Evolutionary conservation across 2,797 vertebrate species (phyloP).

Genomic region (Betta splendens): DNA sequence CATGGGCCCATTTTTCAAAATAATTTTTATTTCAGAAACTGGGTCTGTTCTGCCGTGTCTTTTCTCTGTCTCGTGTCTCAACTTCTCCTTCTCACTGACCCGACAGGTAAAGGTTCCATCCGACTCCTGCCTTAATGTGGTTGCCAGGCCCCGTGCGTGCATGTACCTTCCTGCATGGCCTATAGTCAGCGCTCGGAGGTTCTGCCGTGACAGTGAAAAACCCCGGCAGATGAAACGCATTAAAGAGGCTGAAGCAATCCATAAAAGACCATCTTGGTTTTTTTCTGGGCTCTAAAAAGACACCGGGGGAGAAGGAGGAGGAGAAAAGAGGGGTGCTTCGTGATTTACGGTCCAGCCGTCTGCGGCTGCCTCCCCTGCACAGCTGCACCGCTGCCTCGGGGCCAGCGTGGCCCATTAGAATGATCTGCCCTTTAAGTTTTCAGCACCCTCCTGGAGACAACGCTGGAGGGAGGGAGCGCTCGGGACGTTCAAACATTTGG

Average conservation of each 20-base stretch:
- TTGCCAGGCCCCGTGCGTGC: slow-evolving; percentile 9
- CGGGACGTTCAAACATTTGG: slow-evolving; percentile 70
- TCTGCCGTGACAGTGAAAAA: slow-evolving; percentile 66
- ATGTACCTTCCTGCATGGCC: slow-evolving; percentile 11
- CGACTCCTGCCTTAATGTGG: too few species aligned
- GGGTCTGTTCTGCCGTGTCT: too few species aligned
- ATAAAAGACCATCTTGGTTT: slow-evolving; percentile 75
- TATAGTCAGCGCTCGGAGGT: slow-evolving; percentile 48
- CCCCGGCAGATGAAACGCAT: slow-evolving; percentile 77
- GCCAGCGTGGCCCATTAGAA: slow-evolving; percentile 70
- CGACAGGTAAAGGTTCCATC: slow-evolving; percentile 23
- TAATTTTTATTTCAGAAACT: too few species aligned
- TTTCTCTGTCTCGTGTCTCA: too few species aligned
- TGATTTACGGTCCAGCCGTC: slow-evolving; percentile 75
- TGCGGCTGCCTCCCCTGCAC: slow-evolving; percentile 55
- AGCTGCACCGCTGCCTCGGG: slow-evolving; percentile 75
- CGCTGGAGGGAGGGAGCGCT: slow-evolving; percentile 49
- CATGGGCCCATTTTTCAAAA: too few species aligned
- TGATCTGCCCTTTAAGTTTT: slow-evolving; percentile 77
- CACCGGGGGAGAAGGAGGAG: slow-evolving; percentile 50
- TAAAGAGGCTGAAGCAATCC: slow-evolving; percentile 71
- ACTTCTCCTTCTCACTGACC: slow-evolving; percentile 23
- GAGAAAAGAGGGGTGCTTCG: slow-evolving; percentile 37
- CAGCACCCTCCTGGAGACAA: slow-evolving; percentile 76
- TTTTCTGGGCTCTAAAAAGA: slow-evolving; percentile 55